Conservation (phyloP, 2,888 invertebrate species). For the Acleris literana region DNA sequence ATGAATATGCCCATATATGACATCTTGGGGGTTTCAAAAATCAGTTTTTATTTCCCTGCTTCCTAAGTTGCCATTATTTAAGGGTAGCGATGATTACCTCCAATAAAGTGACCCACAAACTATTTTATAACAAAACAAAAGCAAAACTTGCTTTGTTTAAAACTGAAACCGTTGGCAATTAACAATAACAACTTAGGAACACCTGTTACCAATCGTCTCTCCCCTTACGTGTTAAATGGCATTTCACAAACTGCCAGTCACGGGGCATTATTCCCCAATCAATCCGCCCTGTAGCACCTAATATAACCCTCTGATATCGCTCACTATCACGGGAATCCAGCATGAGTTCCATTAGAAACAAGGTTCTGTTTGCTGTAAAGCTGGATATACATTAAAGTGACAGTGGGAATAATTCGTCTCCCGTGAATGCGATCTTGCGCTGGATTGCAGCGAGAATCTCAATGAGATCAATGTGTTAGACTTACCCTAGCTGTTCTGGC, state of each 20-base stretch:
- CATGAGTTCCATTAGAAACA: conserved; percentile 32
- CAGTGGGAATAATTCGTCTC: conserved; percentile 45
- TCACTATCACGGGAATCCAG: conserved; percentile 28
- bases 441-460: conserved; percentile 48
- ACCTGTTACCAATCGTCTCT: conserved; percentile 30
- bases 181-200: conserved; percentile 6
- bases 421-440: conserved; percentile 45
- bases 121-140: too few relatives aligned
- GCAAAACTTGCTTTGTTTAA: too few relatives aligned
- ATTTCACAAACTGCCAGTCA: conserved; percentile 51
- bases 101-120: too few relatives aligned
- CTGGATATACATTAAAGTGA: conserved; percentile 36
- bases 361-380: conserved; percentile 36
- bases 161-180: background rate
- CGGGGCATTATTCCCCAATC: conserved; percentile 51
- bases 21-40: too few relatives aligned
- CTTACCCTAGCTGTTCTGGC: conserved; percentile 27
- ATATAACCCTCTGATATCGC: conserved; percentile 39
- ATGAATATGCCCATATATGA: too few relatives aligned
- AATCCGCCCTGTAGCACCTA: conserved; percentile 48
- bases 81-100: too few relatives aligned
- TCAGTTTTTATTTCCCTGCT: too few relatives aligned
- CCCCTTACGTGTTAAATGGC: conserved; percentile 48
- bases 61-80: too few relatives aligned
- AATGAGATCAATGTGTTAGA: conserved; percentile 44